Percentiles rank a stretch among this genome's conserved stretches.
phyloP scores from a whole-genome alignment of 2,888 invertebrate genomes.

The Lucinisca nassula region DNA sequence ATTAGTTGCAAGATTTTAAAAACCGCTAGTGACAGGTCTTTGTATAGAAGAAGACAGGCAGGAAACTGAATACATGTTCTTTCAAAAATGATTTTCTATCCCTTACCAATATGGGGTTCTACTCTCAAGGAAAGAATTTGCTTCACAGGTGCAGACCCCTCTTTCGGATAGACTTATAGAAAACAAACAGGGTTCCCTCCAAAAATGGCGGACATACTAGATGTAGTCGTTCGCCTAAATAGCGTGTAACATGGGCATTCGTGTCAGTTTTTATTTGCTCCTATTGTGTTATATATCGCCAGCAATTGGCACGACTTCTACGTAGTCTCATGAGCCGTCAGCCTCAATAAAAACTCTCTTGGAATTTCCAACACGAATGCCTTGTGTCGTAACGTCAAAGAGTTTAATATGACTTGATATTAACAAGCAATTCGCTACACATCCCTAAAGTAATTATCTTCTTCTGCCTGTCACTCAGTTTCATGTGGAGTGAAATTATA shows the following conservation, averaged over 20 bases:
- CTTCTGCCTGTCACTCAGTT: conserved; percentile 53
- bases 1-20: too few relatives aligned
- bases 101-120: too few relatives aligned
- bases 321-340: not conserved
- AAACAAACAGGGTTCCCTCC: too few relatives aligned
- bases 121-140: too few relatives aligned
- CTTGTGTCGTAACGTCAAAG: conserved; percentile 33
- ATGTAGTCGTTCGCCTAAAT: too few relatives aligned
- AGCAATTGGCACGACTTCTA: not conserved
- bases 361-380: conserved; percentile 7
- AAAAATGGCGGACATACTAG: too few relatives aligned
- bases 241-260: not conserved
- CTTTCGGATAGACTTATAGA: too few relatives aligned
- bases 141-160: too few relatives aligned
- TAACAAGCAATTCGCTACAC: conserved; percentile 68
- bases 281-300: not conserved
- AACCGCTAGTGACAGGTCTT: too few relatives aligned
- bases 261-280: conserved; percentile 1
- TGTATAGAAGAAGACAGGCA: too few relatives aligned
- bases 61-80: too few relatives aligned
- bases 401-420: conserved; percentile 62
- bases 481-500: conserved; percentile 62
- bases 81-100: too few relatives aligned
- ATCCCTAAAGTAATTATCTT: conserved; percentile 69
- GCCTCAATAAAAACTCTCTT: not conserved